These are phyloP conservation scores for Diabrotica virgifera DNA, from an alignment of 1,140 invertebrate species.

Conservation along the genomic window DNA sequence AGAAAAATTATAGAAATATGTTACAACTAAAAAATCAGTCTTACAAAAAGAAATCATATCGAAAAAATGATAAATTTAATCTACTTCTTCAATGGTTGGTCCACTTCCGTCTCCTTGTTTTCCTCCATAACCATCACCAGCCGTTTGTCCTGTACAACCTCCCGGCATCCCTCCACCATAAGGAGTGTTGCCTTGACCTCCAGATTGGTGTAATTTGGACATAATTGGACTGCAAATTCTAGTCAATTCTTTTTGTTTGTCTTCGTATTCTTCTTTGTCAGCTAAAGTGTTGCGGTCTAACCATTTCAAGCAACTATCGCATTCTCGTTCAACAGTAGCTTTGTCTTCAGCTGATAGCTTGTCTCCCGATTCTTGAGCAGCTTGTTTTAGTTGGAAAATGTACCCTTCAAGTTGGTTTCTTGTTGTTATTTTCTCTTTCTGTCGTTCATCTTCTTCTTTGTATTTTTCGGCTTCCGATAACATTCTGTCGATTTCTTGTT, in stretches of 20 bases:
- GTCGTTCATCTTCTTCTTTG: slow-evolving; percentile 66
- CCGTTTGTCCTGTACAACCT: slow-evolving; percentile 46
- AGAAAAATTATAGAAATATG: too few relatives aligned
- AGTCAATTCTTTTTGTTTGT: slow-evolving; percentile 46
- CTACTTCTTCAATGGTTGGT: slow-evolving; percentile 71
- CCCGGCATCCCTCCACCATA: slow-evolving; percentile 45
- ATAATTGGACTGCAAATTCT: slow-evolving; percentile 50
- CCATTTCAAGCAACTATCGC: slow-evolving; percentile 53
- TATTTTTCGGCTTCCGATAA: slow-evolving; percentile 65
- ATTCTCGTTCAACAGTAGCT: slow-evolving; percentile 46
- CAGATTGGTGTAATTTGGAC: slow-evolving; percentile 48
- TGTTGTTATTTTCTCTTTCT: slow-evolving; percentile 60
- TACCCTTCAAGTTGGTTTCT: slow-evolving; percentile 67
- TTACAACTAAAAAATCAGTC: too few relatives aligned
- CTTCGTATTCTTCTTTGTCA: slow-evolving; percentile 40
- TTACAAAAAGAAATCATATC: too few relatives aligned
- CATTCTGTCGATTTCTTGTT: slow-evolving; percentile 83
- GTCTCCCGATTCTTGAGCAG: slow-evolving; percentile 51
- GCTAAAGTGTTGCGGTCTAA: slow-evolving; percentile 55
- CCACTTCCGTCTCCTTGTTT: slow-evolving; percentile 31
- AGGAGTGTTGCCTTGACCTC: slow-evolving; percentile 54
- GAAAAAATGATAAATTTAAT: slow-evolving; percentile 50
- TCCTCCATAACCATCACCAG: slow-evolving; percentile 32
- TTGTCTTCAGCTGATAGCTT: slow-evolving; percentile 49
- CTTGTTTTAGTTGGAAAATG: slow-evolving; percentile 66